Percentiles rank a stretch among this genome's conserved stretches.
Evolutionary conservation across 2,113 vertebrate species (phyloP).

Genomic region (Triplophysa dalaica): DNA sequence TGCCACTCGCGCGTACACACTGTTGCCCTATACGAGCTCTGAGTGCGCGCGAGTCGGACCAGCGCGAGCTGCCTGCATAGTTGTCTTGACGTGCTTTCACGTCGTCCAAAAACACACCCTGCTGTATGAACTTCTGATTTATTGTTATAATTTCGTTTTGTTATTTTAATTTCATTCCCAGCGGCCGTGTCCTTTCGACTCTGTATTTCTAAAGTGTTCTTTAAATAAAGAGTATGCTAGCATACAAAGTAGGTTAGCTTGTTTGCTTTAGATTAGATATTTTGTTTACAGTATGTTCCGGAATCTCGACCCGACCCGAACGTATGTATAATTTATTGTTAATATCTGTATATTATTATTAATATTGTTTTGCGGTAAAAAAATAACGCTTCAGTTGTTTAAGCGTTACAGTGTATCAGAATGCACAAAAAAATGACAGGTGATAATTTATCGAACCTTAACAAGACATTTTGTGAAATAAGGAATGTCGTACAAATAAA

Average conservation of each 20-base stretch:
- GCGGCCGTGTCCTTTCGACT: not conserved
- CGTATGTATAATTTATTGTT: not conserved
- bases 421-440: not conserved
- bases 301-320: not conserved
- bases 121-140: not conserved
- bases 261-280: not conserved
- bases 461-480: not conserved
- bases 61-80: constrained; percentile 2
- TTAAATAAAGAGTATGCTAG: not conserved
- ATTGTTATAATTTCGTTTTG: not conserved
- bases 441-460: not conserved
- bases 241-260: not conserved
- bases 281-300: not conserved
- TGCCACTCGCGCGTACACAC: constrained; percentile 10
- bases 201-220: not conserved
- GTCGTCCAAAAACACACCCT: constrained; percentile 13
- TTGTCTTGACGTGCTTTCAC: not conserved
- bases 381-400: not conserved
- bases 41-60: not conserved
- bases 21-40: not conserved
- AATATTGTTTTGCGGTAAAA: constrained; percentile 4
- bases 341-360: constrained; percentile 16
- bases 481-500: constrained; percentile 16
- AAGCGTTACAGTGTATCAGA: not conserved
- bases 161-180: not conserved